phyloP scores from a whole-genome alignment of 1,140 invertebrate species.

The Saccostrea cuccullata region DNA sequence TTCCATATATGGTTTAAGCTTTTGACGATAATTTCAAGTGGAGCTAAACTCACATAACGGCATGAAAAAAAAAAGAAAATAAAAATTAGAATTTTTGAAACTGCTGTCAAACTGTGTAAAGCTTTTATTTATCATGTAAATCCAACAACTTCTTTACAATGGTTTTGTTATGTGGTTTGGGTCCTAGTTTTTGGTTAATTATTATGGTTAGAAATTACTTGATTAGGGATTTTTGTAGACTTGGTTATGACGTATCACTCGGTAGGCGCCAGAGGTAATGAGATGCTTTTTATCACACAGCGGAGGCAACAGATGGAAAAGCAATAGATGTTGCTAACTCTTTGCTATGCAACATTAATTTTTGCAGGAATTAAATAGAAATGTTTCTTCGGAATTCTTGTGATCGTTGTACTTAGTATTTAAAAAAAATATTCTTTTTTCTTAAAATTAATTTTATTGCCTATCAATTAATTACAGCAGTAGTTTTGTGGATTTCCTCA shows the following conservation, averaged over 20 bases:
- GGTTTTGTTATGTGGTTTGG: not conserved
- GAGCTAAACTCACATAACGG: too few species aligned
- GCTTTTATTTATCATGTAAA: not conserved
- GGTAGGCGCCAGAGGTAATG: constrained; percentile 2
- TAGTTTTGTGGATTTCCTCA: too few species aligned
- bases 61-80: too few species aligned
- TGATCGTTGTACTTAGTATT: not conserved
- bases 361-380: not conserved
- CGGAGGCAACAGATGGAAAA: constrained; percentile 3
- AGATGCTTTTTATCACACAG: not conserved
- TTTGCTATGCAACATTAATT: not conserved
- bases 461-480: too few species aligned
- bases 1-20: too few species aligned
- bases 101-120: too few species aligned
- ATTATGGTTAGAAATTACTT: not conserved
- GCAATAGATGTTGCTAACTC: not conserved
- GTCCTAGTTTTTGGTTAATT: not conserved
- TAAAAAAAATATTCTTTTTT: not conserved
- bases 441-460: not conserved
- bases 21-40: too few species aligned
- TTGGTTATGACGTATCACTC: not conserved
- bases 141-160: not conserved
- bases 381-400: not conserved
- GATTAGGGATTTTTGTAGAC: constrained; percentile 3
- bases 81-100: too few species aligned